phyloP scores from a whole-genome alignment of 2,888 invertebrate species.

The Ceratothoa steindachneri region DNA sequence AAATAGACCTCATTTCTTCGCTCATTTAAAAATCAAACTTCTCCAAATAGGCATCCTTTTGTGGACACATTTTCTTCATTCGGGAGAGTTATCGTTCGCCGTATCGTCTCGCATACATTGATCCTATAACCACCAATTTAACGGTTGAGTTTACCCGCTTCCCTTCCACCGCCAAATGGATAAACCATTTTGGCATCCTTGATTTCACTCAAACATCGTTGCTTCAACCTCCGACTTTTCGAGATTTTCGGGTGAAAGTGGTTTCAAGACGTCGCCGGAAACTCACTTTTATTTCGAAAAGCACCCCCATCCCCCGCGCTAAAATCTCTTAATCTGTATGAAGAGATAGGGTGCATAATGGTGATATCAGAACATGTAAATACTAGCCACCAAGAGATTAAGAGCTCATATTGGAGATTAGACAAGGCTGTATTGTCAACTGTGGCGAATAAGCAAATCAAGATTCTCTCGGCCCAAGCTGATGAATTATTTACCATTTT shows the following conservation, averaged over 20 bases:
- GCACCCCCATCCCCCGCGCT: too few species aligned
- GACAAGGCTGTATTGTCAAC: too few species aligned
- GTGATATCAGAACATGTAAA: too few species aligned
- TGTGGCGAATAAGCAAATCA: too few species aligned
- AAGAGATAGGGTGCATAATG: too few species aligned
- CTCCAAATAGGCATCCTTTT: background rate
- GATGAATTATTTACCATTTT: too few species aligned
- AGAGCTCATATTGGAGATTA: too few species aligned
- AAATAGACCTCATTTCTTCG: background rate
- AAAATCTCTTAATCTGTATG: too few species aligned
- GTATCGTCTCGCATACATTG: conserved; percentile 19
- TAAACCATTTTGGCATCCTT: conserved; percentile 31
- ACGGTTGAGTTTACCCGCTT: conserved; percentile 17
- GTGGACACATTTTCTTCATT: background rate
- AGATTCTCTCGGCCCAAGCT: too few species aligned
- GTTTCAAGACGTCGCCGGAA: background rate
- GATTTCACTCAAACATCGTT: conserved; percentile 16
- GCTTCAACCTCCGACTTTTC: background rate
- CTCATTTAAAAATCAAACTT: background rate
- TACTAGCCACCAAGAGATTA: too few species aligned
- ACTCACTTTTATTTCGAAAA: too few species aligned
- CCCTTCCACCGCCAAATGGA: conserved; percentile 18
- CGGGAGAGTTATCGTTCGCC: background rate
- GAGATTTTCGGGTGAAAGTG: background rate
- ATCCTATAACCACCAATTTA: conserved; percentile 24